Conservation (phyloP, 2,797 vertebrate genomes). For the Crypturellus tataupa region DNA sequence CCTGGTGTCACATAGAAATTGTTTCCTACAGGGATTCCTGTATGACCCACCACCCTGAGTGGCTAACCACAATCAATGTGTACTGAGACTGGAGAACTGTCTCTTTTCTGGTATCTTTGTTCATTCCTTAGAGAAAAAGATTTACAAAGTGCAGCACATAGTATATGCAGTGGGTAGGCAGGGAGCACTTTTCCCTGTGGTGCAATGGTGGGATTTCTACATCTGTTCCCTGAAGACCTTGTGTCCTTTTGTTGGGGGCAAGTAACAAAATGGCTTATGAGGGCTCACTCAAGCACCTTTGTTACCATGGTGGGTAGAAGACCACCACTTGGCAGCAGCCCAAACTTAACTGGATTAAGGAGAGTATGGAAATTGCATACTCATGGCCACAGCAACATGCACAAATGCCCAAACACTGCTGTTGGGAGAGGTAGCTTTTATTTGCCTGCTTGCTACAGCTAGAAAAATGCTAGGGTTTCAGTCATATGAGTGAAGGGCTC, state of each 20-base stretch:
- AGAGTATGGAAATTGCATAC: accelerated
- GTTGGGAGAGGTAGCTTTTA: not conserved
- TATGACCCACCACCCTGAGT: accelerated
- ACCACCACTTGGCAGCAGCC: not conserved
- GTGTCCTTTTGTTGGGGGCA: not conserved
- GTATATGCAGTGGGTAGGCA: not conserved
- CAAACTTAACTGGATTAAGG: not conserved
- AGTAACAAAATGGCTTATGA: not conserved
- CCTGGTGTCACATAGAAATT: not conserved
- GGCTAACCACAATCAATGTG: not conserved
- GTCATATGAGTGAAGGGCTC: not conserved
- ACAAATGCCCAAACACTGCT: not conserved
- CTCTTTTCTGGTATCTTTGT: not conserved
- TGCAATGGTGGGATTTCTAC: not conserved
- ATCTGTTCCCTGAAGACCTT: not conserved
- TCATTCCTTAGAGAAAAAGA: not conserved
- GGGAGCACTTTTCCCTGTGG: not conserved
- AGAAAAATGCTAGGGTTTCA: not conserved
- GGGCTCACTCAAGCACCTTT: not conserved
- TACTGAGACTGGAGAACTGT: not conserved
- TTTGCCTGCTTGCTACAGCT: not conserved
- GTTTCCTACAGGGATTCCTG: not conserved
- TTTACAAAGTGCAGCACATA: not conserved
- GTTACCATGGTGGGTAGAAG: accelerated
- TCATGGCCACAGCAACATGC: not conserved